phyloP scores from a whole-genome alignment of 2,113 vertebrate genomes.

The Pseudonaja textilis region DNA sequence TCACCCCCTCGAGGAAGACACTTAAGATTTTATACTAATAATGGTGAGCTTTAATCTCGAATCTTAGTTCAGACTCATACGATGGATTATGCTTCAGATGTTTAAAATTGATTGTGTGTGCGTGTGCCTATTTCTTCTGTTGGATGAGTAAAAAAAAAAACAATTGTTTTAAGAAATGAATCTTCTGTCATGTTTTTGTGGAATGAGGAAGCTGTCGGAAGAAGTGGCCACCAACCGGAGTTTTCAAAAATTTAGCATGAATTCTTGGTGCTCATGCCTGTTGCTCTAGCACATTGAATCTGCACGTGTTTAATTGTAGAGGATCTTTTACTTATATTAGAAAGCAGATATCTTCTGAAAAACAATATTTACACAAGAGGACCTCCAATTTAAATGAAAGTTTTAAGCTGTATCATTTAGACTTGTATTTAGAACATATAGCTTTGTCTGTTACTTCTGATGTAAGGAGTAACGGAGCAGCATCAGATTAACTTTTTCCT shows the following conservation, averaged over 20 bases:
- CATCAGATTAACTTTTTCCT: conserved; percentile 75
- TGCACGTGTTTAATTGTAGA: conserved; percentile 76
- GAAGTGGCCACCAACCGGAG: conserved; percentile 76
- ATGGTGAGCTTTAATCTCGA: conserved; percentile 86
- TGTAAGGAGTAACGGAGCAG: conserved; percentile 71
- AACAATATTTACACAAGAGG: conserved; percentile 73
- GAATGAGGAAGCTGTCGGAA: conserved; percentile 76
- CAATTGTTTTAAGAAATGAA: conserved; percentile 74
- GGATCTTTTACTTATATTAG: conserved; percentile 77
- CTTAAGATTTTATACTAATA: conserved; percentile 72
- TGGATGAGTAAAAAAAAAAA: conserved; percentile 61
- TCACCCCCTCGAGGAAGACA: conserved; percentile 30
- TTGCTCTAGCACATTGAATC: conserved; percentile 66
- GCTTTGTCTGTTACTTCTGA: conserved; percentile 71
- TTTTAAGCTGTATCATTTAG: conserved; percentile 74
- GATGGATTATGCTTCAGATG: conserved; percentile 82
- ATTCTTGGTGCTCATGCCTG: conserved; percentile 72
- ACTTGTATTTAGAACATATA: conserved; percentile 79
- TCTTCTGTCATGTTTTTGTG: conserved; percentile 79
- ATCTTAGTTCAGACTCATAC: conserved; percentile 72
- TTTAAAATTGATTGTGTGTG: conserved; percentile 69
- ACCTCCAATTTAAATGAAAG: conserved; percentile 69
- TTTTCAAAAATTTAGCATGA: conserved; percentile 73
- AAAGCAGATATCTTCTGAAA: conserved; percentile 73
- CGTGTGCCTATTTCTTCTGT: conserved; percentile 59